Conservation (phyloP, 2,113 vertebrate genomes). For the Albula goreensis region DNA sequence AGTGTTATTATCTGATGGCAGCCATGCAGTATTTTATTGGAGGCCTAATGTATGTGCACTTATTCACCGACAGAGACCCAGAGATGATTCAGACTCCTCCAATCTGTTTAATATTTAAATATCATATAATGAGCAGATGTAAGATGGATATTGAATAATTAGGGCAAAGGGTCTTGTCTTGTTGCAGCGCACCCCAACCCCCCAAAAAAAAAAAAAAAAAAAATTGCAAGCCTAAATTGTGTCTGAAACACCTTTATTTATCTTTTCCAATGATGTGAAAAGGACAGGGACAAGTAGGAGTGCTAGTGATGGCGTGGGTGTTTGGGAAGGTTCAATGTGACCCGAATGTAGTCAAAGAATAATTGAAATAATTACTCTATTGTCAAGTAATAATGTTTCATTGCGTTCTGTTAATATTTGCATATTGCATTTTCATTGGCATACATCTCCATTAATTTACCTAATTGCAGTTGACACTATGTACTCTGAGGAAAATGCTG, state of each 20-base stretch:
- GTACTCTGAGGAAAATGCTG: not conserved
- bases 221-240: not conserved
- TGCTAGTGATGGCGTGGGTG: too few relatives aligned
- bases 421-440: conserved; percentile 19
- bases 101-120: conserved; percentile 20
- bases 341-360: not conserved
- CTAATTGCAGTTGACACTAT: not conserved
- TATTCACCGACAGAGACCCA: not conserved
- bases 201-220: not conserved
- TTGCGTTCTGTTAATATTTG: not conserved
- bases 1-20: not conserved
- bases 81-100: not conserved
- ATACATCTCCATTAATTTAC: conserved; percentile 19
- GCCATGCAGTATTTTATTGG: not conserved
- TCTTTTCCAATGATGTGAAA: not conserved
- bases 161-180: not conserved
- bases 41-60: conserved; percentile 5
- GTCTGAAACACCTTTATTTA: not conserved
- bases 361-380: conserved; percentile 20
- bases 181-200: not conserved
- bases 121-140: not conserved
- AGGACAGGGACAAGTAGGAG: not conserved
- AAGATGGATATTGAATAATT: conserved; percentile 5
- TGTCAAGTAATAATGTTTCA: conserved; percentile 6
- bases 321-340: not conserved